These are phyloP conservation scores for Harpagifer antarcticus DNA, from an alignment of 2,797 vertebrate species.

Conservation along the genomic window DNA sequence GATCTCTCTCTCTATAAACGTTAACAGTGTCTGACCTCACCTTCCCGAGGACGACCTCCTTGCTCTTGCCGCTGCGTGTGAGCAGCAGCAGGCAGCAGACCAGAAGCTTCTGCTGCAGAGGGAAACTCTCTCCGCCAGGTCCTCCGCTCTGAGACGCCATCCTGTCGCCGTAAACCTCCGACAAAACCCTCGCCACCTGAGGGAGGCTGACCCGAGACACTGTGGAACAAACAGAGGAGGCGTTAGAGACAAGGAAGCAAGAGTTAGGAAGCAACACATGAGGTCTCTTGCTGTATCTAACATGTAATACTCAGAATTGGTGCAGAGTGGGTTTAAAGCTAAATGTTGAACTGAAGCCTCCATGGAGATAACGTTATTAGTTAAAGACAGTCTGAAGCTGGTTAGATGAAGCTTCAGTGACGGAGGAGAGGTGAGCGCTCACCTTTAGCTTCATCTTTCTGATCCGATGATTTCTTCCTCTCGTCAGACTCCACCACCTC, in stretches of 20 bases:
- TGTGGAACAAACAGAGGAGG: conserved; percentile 63
- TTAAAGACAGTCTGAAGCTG: background rate
- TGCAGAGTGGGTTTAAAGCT: no score
- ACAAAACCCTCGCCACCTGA: conserved; percentile 91
- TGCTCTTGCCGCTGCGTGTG: conserved; percentile 79
- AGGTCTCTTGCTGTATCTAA: no score
- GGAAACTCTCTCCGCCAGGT: conserved; percentile 85
- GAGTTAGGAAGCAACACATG: no score
- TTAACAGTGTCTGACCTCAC: no score
- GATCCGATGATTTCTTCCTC: conserved; percentile 82
- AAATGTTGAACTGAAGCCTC: no score
- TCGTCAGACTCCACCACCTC: conserved; percentile 93
- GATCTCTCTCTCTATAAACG: no score
- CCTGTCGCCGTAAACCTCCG: conserved; percentile 92
- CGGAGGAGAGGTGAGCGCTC: no score
- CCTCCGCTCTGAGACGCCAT: conserved; percentile 74
- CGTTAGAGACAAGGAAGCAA: no score
- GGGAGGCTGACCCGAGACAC: conserved; percentile 82
- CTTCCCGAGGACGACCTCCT: conserved; percentile 92
- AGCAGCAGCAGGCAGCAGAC: conserved; percentile 94
- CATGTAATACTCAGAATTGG: no score
- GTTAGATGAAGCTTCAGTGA: no score
- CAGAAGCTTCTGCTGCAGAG: conserved; percentile 95
- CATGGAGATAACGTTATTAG: no score
- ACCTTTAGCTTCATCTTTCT: conserved; percentile 79